Evolutionary conservation across 2,113 vertebrate species (phyloP).

Genomic region (Antennarius striatus): DNA sequence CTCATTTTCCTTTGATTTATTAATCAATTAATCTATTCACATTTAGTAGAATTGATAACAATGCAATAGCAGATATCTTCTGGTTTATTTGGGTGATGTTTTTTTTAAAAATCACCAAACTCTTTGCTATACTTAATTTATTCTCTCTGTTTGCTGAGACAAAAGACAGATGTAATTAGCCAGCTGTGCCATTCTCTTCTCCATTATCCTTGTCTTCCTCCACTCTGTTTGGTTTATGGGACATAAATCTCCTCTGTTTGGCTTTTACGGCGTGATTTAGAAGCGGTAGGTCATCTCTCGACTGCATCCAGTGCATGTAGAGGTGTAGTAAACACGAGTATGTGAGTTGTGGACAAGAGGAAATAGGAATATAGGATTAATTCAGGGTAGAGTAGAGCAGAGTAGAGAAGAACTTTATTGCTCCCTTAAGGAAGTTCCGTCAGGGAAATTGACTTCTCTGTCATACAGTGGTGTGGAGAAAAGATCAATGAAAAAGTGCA

Average conservation of each 20-base stretch:
- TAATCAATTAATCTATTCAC: no score
- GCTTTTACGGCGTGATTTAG: constrained; percentile 55
- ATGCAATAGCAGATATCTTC: not conserved
- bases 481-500: not conserved
- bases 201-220: constrained; percentile 30
- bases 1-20: no score
- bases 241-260: constrained; percentile 48
- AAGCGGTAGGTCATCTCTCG: constrained; percentile 43
- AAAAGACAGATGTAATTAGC: constrained; percentile 22
- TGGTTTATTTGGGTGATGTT: no score
- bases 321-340: constrained; percentile 16
- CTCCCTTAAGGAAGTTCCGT: no score
- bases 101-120: not conserved
- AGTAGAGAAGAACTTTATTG: no score
- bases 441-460: no score
- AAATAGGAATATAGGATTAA: no score
- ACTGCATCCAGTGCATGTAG: constrained; percentile 17
- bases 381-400: no score
- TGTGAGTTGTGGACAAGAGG: constrained; percentile 9
- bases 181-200: constrained; percentile 36
- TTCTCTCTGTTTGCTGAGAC: constrained; percentile 1
- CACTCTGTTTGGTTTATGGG: constrained; percentile 47
- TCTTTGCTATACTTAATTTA: not conserved
- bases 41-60: not conserved
- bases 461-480: not conserved